phyloP scores from a whole-genome alignment of 2,888 invertebrate species.

The Sinelater perroti region DNA sequence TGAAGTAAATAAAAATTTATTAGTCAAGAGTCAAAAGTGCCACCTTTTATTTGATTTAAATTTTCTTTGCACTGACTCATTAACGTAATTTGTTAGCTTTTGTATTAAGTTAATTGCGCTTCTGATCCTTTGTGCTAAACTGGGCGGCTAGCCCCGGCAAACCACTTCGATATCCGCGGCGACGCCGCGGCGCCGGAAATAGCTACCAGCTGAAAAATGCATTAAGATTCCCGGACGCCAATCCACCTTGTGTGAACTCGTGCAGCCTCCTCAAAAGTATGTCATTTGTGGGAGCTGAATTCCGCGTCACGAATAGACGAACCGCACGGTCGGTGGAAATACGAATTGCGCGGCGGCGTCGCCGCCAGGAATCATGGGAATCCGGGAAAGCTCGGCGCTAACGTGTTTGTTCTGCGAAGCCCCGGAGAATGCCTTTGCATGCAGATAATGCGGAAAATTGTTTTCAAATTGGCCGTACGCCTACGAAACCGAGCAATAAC shows the following conservation, averaged over 20 bases:
- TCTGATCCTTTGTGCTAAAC: too few relatives aligned
- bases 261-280: constrained; percentile 5
- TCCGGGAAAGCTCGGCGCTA: not conserved
- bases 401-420: not conserved
- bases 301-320: constrained; percentile 3
- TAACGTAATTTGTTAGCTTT: too few relatives aligned
- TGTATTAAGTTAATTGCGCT: too few relatives aligned
- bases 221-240: not conserved
- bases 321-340: not conserved
- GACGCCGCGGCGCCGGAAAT: too few relatives aligned
- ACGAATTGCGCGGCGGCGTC: constrained; percentile 5
- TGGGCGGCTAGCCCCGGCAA: too few relatives aligned
- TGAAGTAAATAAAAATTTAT: too few relatives aligned
- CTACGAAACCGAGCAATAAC: constrained; percentile 5
- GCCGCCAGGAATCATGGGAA: constrained; percentile 4
- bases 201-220: too few relatives aligned
- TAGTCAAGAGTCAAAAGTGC: too few relatives aligned
- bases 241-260: not conserved
- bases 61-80: too few relatives aligned
- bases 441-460: constrained; percentile 9
- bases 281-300: constrained; percentile 2
- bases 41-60: too few relatives aligned
- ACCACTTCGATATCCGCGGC: too few relatives aligned
- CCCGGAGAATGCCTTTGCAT: constrained; percentile 1
- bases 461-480: constrained; percentile 6